These are phyloP conservation scores for Nymphicus hollandicus DNA, from an alignment of 2,113 vertebrate species.

Conservation along the genomic window DNA sequence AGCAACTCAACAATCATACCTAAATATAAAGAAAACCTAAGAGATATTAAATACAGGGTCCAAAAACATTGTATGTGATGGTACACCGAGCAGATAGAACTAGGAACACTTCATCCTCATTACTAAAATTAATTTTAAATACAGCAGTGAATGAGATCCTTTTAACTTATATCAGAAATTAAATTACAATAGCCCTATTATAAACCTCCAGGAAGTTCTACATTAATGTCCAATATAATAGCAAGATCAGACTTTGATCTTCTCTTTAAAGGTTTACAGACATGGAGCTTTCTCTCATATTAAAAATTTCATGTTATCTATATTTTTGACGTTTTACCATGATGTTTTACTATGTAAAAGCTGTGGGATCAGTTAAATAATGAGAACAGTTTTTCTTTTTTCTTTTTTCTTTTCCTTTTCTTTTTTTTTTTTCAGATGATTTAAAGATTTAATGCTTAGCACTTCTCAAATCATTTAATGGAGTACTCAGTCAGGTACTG, in stretches of 20 bases:
- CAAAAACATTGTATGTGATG: fast-evolving
- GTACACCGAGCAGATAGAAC: neutral
- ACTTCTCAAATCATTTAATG: neutral
- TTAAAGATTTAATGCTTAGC: neutral
- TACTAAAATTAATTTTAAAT: neutral
- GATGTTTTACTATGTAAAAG: neutral
- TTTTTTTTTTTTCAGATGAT: neutral
- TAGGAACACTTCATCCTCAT: neutral
- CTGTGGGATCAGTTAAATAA: neutral
- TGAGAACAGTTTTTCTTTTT: neutral
- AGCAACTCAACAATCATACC: fast-evolving
- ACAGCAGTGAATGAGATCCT: neutral
- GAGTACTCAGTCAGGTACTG: neutral
- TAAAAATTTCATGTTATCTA: neutral
- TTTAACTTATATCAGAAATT: neutral
- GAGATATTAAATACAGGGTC: neutral
- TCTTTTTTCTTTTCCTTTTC: too few relatives aligned
- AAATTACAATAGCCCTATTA: neutral
- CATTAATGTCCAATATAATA: neutral
- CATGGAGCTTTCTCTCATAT: neutral
- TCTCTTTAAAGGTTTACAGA: neutral
- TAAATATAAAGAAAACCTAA: neutral
- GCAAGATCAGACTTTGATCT: neutral
- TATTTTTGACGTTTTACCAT: neutral
- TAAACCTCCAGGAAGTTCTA: neutral